Percentiles rank a stretch among this genome's conserved stretches.
Evolutionary conservation across 2,797 vertebrate genomes (phyloP).

Genomic region (Macropodus opercularis): DNA sequence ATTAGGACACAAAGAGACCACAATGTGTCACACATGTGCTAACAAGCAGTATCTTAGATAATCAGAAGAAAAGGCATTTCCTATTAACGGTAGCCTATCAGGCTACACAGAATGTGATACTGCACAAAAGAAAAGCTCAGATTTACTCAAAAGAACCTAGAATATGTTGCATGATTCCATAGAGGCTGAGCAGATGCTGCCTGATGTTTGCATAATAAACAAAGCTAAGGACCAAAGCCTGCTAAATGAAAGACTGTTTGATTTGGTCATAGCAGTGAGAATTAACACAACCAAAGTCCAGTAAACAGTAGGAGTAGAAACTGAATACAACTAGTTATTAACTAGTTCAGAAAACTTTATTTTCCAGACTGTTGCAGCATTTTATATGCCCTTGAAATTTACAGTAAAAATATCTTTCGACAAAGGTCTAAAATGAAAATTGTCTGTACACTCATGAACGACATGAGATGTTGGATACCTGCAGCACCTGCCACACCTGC

Average conservation of each 20-base stretch:
- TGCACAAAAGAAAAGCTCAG: slow-evolving; percentile 13
- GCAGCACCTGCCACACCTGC: slow-evolving; percentile 71
- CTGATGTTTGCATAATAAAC: slow-evolving; percentile 47
- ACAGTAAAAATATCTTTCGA: slow-evolving; percentile 2
- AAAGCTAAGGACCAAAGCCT: slow-evolving; percentile 37
- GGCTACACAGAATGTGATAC: slow-evolving; percentile 21
- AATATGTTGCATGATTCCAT: slow-evolving; percentile 5
- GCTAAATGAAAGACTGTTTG: slow-evolving; percentile 41
- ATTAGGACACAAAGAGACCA: slow-evolving; percentile 54
- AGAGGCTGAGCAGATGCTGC: background rate
- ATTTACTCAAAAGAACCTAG: slow-evolving; percentile 5
- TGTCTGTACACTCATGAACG: background rate
- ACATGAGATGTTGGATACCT: slow-evolving; percentile 17
- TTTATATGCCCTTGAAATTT: background rate
- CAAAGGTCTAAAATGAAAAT: slow-evolving; percentile 3
- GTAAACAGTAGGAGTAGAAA: too few relatives aligned
- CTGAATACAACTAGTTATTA: too few relatives aligned
- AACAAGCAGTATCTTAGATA: slow-evolving; percentile 58
- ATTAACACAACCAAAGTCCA: slow-evolving; percentile 2
- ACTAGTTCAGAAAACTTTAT: background rate
- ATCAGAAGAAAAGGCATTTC: slow-evolving; percentile 47
- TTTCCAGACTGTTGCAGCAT: background rate
- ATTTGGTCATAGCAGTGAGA: slow-evolving; percentile 38
- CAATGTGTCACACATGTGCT: slow-evolving; percentile 40
- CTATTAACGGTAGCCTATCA: slow-evolving; percentile 23